Base-by-base conservation (phyloP, 1,140 invertebrate genomes). In the Penaeus vannamei region DNA sequence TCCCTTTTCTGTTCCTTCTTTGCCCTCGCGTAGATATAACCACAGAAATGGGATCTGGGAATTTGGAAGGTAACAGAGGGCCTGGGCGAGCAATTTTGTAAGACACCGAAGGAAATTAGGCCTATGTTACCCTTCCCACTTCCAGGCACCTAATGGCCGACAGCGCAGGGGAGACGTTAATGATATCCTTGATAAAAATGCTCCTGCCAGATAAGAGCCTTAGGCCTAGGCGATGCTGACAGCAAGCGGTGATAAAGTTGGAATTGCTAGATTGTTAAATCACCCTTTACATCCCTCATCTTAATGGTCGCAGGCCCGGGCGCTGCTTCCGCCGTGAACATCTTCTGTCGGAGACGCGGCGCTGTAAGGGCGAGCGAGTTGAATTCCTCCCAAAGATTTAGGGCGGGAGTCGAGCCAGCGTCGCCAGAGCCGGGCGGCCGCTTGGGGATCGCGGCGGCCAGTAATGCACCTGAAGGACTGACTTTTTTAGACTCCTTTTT, bases 151-250 rank as follows among this genome's bases (percentile, higher is more conserved):
- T 53, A 53, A 53, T 53, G 53, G 53, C 53, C 79, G 60, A 59
- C 79, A 81, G 46, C 46, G 46, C 79, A 36, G 79, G 79, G 46
- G 79, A 23, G 20, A 60, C 79, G 46, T 81, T 81, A 81, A 81
- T 81, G 79, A 59, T 81, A 81, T 59, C 79, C 79, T 53, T n/a
- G 79, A 81, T 81, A 81, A 81, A 81, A 81, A 81, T 81, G 79
- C 23, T 81, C 20, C 53, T 53, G 53, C 53, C 53, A 53, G 53
- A 53, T 53, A 53, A 53, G 53, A 53, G 53, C 53, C 53, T 53
- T 53, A 53, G 53, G 53, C 53, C 53, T 53, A 53, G 53, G 53
- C 53, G 53, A 53, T 53, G 36, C 36, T 20, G 42, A 80, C 23
- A 80, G 26, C 77, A 46, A 84, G 53, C 53, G 53, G 53, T 53